Percentiles rank a stretch among this genome's conserved stretches.
Evolutionary conservation across 2,888 invertebrate species (phyloP).

Genomic region (Hydrotaea diabolus): DNA sequence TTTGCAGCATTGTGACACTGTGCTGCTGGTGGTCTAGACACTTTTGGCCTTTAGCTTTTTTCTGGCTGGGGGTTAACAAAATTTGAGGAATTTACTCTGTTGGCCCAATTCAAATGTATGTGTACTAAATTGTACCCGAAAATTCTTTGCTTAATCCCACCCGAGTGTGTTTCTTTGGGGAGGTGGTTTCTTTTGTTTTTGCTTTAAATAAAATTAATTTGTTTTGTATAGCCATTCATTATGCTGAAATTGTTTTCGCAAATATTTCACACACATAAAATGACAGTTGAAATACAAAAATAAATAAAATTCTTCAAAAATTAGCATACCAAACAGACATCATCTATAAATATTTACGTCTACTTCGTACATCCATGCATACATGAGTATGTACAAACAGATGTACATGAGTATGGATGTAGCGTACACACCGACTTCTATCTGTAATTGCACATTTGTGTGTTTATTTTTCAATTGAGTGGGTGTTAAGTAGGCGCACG

Average conservation of each 20-base stretch:
- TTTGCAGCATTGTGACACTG: not conserved
- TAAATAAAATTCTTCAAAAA: conserved; percentile 47
- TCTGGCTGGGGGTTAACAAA: not conserved
- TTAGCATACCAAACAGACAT: conserved; percentile 46
- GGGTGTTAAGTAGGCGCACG: conserved; percentile 47
- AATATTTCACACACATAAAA: conserved; percentile 27
- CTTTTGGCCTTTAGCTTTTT: not conserved
- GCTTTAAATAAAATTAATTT: conserved; percentile 38
- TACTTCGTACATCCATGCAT: not conserved
- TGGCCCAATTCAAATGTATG: not conserved
- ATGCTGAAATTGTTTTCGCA: conserved; percentile 38
- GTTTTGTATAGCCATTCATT: conserved; percentile 38
- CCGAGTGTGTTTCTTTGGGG: not conserved
- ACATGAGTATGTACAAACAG: not conserved
- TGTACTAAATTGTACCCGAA: not conserved
- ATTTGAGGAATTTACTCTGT: conserved; percentile 20
- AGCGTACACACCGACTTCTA: too few relatives aligned
- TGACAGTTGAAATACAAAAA: conserved; percentile 42
- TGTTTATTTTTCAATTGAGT: conserved; percentile 25
- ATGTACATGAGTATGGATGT: too few relatives aligned
- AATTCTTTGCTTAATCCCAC: conserved; percentile 1
- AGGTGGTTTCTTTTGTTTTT: not conserved
- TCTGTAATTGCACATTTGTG: not conserved
- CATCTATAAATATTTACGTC: conserved; percentile 46
- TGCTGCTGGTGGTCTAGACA: not conserved